Evolutionary conservation across 2,113 vertebrate species (phyloP).

Genomic region (Eupsittula cactorum): DNA sequence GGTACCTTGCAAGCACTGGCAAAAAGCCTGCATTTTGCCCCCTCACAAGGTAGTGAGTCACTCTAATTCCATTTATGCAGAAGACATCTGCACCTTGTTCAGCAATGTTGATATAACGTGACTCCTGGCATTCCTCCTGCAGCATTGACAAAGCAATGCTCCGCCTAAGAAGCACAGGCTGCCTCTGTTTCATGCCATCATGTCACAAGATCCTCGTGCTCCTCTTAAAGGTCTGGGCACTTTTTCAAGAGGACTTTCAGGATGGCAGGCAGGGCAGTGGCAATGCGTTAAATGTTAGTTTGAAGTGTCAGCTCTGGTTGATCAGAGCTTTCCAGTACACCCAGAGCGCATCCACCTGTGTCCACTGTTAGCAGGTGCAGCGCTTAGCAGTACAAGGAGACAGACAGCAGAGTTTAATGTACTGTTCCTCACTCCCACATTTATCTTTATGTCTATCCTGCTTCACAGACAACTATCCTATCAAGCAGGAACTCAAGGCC

Average conservation of each 20-base stretch:
- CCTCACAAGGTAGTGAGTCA: background rate
- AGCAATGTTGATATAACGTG: rapidly evolving
- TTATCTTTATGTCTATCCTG: background rate
- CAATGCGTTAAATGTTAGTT: background rate
- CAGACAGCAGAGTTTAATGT: background rate
- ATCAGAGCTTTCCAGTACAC: background rate
- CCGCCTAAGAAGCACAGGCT: background rate
- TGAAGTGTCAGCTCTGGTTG: background rate
- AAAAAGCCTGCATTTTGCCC: background rate
- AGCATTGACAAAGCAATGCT: background rate
- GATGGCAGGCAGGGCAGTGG: background rate
- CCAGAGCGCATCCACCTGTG: background rate
- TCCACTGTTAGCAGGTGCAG: background rate
- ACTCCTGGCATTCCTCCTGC: background rate
- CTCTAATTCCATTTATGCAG: background rate
- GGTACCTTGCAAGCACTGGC: background rate
- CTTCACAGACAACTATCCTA: background rate
- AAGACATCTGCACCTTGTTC: background rate
- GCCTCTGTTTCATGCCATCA: background rate
- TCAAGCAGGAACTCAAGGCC: background rate
- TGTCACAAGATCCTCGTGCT: background rate
- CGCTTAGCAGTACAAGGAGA: background rate
- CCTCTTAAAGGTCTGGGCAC: background rate
- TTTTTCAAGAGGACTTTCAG: slow-evolving; percentile 27
- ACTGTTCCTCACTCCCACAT: background rate